Evolutionary conservation across 2,797 vertebrate genomes (phyloP), one percentile per base, ranked within the genome.

Genomic region (Pipistrellus pipistrellus): DNA sequence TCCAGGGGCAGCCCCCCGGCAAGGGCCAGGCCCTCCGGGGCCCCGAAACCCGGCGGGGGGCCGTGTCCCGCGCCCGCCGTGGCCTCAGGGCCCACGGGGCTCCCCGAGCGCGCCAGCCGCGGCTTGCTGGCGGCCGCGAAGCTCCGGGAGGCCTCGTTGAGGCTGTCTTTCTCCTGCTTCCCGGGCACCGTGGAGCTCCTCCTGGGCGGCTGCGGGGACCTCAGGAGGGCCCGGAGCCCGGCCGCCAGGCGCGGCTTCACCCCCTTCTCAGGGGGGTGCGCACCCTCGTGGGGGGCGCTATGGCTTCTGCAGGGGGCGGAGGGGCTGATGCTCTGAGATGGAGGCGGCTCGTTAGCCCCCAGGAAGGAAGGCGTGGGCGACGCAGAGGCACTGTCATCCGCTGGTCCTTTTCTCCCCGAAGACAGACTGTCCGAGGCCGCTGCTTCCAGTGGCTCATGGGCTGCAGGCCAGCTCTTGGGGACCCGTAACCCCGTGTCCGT

Each of bases 91-190:
- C 95, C 85, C 30, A 18, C 90, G 38, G 94, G 77, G 72, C 97
- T 95, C 41, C 95, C 15, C 72, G 97, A 41, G 38, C 38, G 38
- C 38, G 38, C 38, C 38, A 7, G 38, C 38, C 38, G 38, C 38
- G 38, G 38, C 38, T 41, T 41, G 38, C 38, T 41, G 38, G 38
- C 38, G 38, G 38, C 38, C 6, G 38, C 98, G 0, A 96, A 98
- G 72, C 98, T 98, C 98, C 98, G 99, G 76, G 99, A 99, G 88
- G 98, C 98, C 77, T 98, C 98, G 95, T 99, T 99, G 96, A 99
- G 98, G 96, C 98, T 99, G 97, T 99, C 99, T 97, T 99, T 99
- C 95, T 99, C 99, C 75, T 99, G 98, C 94, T 99, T 99, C 84
- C 98, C 99, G 73, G 99, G 99, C 35, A 99, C 97, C 0, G 98